Evolutionary conservation across 2,797 vertebrate genomes (phyloP), one percentile per base, ranked within the genome.

Genomic region (Pelobates cultripes): DNA sequence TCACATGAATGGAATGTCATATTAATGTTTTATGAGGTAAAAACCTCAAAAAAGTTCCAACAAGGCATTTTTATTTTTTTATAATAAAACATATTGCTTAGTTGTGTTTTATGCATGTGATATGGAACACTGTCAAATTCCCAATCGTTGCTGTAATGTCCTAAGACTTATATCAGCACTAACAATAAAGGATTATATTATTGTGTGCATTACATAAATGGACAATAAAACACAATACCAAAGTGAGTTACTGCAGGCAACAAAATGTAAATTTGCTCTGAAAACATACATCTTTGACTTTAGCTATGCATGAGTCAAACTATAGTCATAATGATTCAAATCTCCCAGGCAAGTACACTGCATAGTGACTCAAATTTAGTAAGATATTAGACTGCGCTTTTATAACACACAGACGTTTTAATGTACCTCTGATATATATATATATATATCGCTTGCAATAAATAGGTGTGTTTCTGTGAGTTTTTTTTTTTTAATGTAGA

Each of bases 251-350:
- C 7, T 28, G 14, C 1, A 40, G n/a, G 61, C 57, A 8, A 15
- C n/a, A 64, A 64, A 64, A 64, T 64, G n/a, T n/a, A 64, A 57
- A 57, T 9, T 72, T 44, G 51, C 69, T 44, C 13, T 64, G 43
- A n/a, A 44, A 72, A 51, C 69, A 79, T 53, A 57, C 70, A 70
- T 71, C 13, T 5, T 17, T 45, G 43, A 2, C 14, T 70, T 70
- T n/a, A 4, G 42, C 4, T 15, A 70, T 41, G 28, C 28, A 66
- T 57, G 64, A 80, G 53, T 55, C 60, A 78, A 61, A 45, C 43
- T 7, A 55, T 17, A 64, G 47, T 67, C 63, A 73, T 43, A 42
- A 68, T 80, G 61, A 67, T 73, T 80, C 41, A 67, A 80, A 68
- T 13, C 28, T 9, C n/a, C 60, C 43, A n/a, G 3, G 17, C 70